A percentile compares a stretch with the other conserved stretches of the same genome.
Evolutionary conservation across 2,113 vertebrate genomes (phyloP).

Genomic region (Brachypodius melanocephalos): DNA sequence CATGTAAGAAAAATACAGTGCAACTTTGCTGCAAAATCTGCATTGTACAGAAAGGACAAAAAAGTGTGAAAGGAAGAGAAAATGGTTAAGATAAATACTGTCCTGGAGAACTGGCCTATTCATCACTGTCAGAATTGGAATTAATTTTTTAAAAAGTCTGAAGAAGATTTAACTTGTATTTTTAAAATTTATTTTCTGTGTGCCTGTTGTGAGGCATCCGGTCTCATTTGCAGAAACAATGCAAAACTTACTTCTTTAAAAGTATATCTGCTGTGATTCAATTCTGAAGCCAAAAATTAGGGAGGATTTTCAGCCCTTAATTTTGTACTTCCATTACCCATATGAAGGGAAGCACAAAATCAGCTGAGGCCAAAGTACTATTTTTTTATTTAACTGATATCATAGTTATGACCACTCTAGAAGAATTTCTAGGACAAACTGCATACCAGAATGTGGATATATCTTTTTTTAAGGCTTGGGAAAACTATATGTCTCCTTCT

Average conservation of each 20-base stretch:
- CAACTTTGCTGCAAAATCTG: not conserved
- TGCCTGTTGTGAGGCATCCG: not conserved
- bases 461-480: not conserved
- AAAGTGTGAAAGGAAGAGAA: not conserved
- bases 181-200: not conserved
- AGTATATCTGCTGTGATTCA: not conserved
- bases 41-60: not conserved
- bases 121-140: not conserved
- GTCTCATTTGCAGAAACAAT: not conserved
- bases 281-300: not conserved
- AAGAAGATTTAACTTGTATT: not conserved
- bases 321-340: not conserved
- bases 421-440: not conserved
- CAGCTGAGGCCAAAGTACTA: not conserved
- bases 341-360: not conserved
- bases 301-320: not conserved
- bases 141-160: not conserved
- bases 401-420: not conserved
- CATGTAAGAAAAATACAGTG: not conserved
- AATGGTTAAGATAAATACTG: not conserved
- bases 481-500: not conserved
- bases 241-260: not conserved
- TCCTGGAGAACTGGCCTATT: not conserved
- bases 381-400: not conserved
- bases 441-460: not conserved